A percentile compares a stretch with the other conserved stretches of the same genome.
Evolutionary conservation across 2,888 invertebrate genomes (phyloP).

Genomic region (Embidobia sp.): DNA sequence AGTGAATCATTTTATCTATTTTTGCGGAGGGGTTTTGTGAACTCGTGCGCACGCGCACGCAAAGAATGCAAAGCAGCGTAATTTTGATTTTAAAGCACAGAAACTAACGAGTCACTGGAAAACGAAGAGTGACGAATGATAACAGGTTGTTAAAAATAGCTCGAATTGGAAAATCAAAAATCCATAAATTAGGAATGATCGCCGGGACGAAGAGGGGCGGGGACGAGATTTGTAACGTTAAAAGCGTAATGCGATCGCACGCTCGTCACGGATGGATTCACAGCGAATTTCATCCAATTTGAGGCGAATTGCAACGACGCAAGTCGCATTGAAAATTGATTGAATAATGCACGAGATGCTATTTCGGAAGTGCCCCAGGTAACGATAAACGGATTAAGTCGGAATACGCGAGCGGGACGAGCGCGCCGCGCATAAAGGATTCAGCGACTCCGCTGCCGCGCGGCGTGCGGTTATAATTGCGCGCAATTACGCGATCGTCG

Average conservation of each 20-base stretch:
- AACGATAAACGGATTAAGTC: conserved; percentile 76
- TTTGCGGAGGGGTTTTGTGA: too few relatives aligned
- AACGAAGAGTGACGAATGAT: conserved; percentile 4
- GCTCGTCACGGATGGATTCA: conserved; percentile 50
- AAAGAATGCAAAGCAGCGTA: too few relatives aligned
- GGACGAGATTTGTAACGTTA: conserved; percentile 44
- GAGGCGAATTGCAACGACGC: conserved; percentile 50
- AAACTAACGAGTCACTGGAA: not conserved
- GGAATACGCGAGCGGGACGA: conserved; percentile 61
- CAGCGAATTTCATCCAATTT: conserved; percentile 59
- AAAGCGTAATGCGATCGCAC: conserved; percentile 47
- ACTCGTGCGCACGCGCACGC: too few relatives aligned
- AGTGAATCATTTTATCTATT: too few relatives aligned
- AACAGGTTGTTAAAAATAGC: not conserved
- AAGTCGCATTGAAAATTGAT: conserved; percentile 58
- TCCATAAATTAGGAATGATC: conserved; percentile 9
- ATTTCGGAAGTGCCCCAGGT: conserved; percentile 75
- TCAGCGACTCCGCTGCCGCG: conserved; percentile 67
- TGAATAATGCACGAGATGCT: conserved; percentile 68
- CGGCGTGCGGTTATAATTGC: conserved; percentile 57
- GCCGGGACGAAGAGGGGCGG: not conserved
- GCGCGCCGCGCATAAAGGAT: conserved; percentile 69
- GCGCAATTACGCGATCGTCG: conserved; percentile 71
- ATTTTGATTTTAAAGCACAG: not conserved
- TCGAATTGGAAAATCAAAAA: conserved; percentile 13